Evolutionary conservation across 2,888 invertebrate genomes (phyloP).

Genomic region (Polylopha cassiicola): DNA sequence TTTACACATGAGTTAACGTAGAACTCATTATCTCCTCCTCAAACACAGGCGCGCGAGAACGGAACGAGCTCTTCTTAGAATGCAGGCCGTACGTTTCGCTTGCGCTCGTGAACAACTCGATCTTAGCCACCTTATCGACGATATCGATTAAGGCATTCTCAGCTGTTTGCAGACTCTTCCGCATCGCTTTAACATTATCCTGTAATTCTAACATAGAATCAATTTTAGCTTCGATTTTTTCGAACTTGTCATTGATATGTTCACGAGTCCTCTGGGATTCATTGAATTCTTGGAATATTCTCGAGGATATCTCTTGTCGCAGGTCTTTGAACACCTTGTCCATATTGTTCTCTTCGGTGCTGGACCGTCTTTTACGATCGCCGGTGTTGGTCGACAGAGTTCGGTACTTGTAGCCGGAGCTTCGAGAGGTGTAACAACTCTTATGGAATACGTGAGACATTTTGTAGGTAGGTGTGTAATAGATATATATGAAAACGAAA

Average conservation of each 20-base stretch:
- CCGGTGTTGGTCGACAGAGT: slow-evolving; percentile 63
- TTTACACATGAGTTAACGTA: slow-evolving; percentile 24
- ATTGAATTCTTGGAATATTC: slow-evolving; percentile 44
- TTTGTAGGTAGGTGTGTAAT: too few species aligned
- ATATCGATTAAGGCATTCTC: slow-evolving; percentile 37
- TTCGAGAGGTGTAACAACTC: slow-evolving; percentile 56
- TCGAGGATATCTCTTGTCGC: slow-evolving; percentile 41
- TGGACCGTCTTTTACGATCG: slow-evolving; percentile 35
- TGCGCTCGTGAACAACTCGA: slow-evolving; percentile 32
- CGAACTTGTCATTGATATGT: slow-evolving; percentile 43
- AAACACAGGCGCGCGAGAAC: slow-evolving; percentile 27
- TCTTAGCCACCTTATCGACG: slow-evolving; percentile 39
- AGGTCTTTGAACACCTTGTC: slow-evolving; percentile 53
- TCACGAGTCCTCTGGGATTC: slow-evolving; percentile 41
- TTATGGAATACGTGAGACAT: slow-evolving; percentile 59
- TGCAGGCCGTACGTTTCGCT: slow-evolving; percentile 28
- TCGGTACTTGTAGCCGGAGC: slow-evolving; percentile 60
- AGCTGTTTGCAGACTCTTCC: slow-evolving; percentile 37
- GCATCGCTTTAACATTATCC: slow-evolving; percentile 38
- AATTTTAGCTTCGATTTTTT: slow-evolving; percentile 49
- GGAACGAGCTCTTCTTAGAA: slow-evolving; percentile 33
- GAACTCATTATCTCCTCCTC: slow-evolving; percentile 31
- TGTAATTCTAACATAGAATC: slow-evolving; percentile 50
- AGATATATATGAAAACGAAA: too few species aligned
- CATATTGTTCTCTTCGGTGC: slow-evolving; percentile 37